Evolutionary conservation across 2,113 vertebrate genomes (phyloP).

Genomic region (Cochlearius cochlearius): DNA sequence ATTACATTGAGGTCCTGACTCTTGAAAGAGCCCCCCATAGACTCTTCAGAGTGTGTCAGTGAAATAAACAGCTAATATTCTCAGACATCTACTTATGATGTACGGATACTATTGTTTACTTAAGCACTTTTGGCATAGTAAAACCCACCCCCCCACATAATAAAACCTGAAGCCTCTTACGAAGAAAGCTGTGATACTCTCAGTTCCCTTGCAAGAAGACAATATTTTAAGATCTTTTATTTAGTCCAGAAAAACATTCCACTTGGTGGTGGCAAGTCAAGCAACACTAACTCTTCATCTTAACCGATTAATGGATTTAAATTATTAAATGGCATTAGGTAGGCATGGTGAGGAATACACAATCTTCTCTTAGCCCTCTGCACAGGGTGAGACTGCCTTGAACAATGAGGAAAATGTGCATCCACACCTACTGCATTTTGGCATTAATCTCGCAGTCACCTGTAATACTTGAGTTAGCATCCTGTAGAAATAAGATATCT

Average conservation of each 20-base stretch:
- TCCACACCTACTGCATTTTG: neutral
- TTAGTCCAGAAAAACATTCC: neutral
- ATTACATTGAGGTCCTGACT: conserved; percentile 81
- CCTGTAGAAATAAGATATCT: conserved; percentile 54
- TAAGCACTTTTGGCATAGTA: conserved; percentile 18
- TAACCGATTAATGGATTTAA: conserved; percentile 42
- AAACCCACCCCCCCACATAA: neutral
- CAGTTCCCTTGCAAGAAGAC: neutral
- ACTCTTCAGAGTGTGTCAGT: conserved; percentile 69
- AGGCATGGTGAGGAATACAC: neutral
- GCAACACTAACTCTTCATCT: neutral
- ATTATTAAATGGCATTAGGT: conserved; percentile 24
- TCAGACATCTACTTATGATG: conserved; percentile 52
- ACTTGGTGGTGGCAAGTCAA: neutral
- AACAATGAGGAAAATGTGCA: neutral
- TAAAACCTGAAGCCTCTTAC: neutral
- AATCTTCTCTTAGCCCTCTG: neutral
- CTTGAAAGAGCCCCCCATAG: conserved; percentile 74
- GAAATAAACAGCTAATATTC: conserved; percentile 74
- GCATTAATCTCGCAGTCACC: conserved; percentile 40
- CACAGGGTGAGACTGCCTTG: neutral
- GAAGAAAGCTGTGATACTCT: neutral
- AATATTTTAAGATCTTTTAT: neutral
- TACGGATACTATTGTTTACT: conserved; percentile 8
- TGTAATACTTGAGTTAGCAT: conserved; percentile 47